Base-by-base conservation (phyloP, 2,797 vertebrate genomes). In the Gallinago stenura region DNA sequence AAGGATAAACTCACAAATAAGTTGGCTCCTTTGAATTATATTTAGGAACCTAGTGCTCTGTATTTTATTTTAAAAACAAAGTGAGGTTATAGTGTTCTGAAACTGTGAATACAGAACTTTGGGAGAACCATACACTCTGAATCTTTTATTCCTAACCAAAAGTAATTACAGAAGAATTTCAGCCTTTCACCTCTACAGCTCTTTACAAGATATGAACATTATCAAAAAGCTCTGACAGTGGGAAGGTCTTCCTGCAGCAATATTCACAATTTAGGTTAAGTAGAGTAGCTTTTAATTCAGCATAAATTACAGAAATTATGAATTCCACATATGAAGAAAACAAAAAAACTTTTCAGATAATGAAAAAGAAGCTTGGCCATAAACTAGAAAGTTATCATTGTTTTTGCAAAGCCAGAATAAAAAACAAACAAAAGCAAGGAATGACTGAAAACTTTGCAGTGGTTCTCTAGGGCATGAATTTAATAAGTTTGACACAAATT, bases 61-160 rank as follows among this genome's bases (percentile, higher is more conserved):
- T 70, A 66, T 83, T 80, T 90, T 45, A 78, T 65, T 93, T 86
- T 73, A 90, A 91, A 94, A 70, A 9, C 26, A 69, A 64, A 70
- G n/a, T 26, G 33, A 89, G 26, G 24, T 37, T 64, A 19, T 45
- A 21, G 24, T 37, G 66, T 57, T 87, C 51, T 62, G 31, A 69
- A 66, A 48, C 12, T 26, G 14, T n/a, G 20, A 77, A 53, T 46
- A 77, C 19, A 81, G 31, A 51, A 35, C 26, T 64, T 50, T 1
- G 33, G 28, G 62, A 85, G 25, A 51, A 85, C 22, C 6, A 43
- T 48, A 37, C 28, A 54, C 9, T 70, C 25, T 45, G 1, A 5
- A 11, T 16, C 25, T 78, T 72, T 35, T 28, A 58, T 53, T 85
- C 37, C 48, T 46, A 50, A 71, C 15, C 33, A 77, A 68, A 22